phyloP scores from a whole-genome alignment of 2,888 invertebrate genomes.

The Campoplex capitator region DNA sequence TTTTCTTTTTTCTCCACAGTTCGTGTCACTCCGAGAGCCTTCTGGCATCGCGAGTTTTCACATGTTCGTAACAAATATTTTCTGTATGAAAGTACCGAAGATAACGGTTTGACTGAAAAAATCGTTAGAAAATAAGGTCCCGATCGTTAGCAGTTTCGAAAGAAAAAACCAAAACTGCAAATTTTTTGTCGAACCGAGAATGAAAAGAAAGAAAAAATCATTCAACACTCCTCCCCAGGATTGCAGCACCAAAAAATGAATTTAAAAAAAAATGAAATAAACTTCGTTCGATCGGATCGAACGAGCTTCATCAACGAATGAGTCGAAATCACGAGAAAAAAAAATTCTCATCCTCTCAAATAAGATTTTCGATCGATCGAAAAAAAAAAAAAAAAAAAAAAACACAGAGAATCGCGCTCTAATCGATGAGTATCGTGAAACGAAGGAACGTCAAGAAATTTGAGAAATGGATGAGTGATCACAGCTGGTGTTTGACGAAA shows the following conservation, averaged over 20 bases:
- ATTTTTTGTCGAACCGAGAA: no score
- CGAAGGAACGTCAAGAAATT: constrained; percentile 25
- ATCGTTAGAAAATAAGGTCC: no score
- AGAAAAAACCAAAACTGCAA: background rate
- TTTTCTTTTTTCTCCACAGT: background rate
- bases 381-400: background rate
- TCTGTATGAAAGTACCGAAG: no score
- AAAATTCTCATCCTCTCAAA: no score
- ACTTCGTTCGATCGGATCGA: background rate
- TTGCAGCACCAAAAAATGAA: no score
- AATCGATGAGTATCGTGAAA: background rate
- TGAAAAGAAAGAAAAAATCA: no score
- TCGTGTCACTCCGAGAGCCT: constrained; percentile 29
- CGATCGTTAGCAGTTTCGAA: background rate
- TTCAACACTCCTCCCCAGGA: no score
- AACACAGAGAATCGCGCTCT: background rate
- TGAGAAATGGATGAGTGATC: constrained; percentile 19
- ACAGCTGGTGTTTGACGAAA: constrained; percentile 4
- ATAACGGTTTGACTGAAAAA: background rate
- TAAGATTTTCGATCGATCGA: no score
- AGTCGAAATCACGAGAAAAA: no score
- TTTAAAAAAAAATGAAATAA: background rate
- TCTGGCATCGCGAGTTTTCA: constrained; percentile 14
- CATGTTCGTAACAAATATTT: background rate
- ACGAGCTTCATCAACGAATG: background rate